These are phyloP conservation scores for Alloplasta piceator DNA, from an alignment of 2,888 invertebrate genomes.

Conservation along the genomic window DNA sequence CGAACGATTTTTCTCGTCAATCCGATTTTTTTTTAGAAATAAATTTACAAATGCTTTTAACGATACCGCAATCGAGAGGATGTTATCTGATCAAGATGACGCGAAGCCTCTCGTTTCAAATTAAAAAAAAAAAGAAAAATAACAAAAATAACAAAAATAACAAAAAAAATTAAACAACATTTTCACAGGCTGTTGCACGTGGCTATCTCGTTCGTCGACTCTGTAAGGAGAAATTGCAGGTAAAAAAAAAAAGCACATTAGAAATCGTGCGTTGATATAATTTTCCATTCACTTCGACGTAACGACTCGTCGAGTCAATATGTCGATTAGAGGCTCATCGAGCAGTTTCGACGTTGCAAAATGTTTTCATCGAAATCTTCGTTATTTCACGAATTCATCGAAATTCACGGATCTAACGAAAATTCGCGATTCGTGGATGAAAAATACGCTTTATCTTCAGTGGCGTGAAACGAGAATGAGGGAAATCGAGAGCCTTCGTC, in stretches of 20 bases:
- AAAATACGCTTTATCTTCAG: conserved; percentile 51
- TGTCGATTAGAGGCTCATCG: no score
- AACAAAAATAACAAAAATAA: conserved; percentile 9
- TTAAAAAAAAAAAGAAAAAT: conserved; percentile 7
- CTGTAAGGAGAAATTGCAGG: conserved; percentile 84
- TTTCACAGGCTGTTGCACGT: conserved; percentile 86
- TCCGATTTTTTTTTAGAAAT: background rate
- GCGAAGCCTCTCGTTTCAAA: conserved; percentile 12
- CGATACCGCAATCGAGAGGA: background rate
- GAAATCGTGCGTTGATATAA: no score
- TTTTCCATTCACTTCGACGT: background rate
- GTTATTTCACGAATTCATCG: no score
- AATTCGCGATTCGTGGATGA: background rate
- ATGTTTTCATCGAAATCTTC: no score
- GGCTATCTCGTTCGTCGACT: conserved; percentile 88
- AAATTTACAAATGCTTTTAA: background rate
- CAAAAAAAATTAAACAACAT: no score
- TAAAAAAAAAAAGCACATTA: conserved; percentile 79
- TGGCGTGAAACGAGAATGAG: conserved; percentile 76
- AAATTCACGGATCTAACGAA: background rate
- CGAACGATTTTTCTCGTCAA: background rate
- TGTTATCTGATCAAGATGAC: conserved; percentile 35
- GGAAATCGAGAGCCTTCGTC: conserved; percentile 85
- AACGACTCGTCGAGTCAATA: background rate
- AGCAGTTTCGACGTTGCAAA: no score